Evolutionary conservation across 2,797 vertebrate genomes (phyloP), one percentile per base, ranked within the genome.

Genomic region (Coranthus polyacanthus): DNA sequence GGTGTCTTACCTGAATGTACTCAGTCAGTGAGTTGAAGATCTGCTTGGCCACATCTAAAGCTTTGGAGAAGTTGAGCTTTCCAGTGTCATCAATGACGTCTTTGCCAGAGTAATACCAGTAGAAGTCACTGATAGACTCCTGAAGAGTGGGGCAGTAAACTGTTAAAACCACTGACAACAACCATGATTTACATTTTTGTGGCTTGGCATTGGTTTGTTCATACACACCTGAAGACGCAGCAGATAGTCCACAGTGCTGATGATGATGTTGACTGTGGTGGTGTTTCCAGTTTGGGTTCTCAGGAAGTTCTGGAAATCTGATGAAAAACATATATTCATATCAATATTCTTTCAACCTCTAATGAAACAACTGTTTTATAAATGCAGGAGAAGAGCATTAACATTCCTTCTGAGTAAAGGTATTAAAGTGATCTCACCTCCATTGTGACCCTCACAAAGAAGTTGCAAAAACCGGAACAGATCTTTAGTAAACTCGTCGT

Each of bases 71-170:
- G 90, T 98, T 98, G 56, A 93, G 59, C 76, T 95, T 96, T 62
- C 98, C 97, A 7, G 95, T 94, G 63, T 97, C 97, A 86, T 98
- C 97, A 47, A 98, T 98, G 21, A 97, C 47, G 3, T 98, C 96
- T 87, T 97, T 98, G 58, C 97, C 97, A 69, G 97, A 98, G 80
- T 98, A 99, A 89, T 98, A 99, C 97, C 97, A 99, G 86, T 99
- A 98, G 90, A 99, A 99, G 89, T 99, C 98, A 88, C 98, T 99
- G 89, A 99, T 99, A 3, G 97, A 99, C 90, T 98, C 97, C 98
- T 99, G 12, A 45, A 77, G 34, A 55, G 17, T 26, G 20, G 34
- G 15, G 1, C 54, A 38, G n/a, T n/a, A 22, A 8, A 37, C 10
- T 15, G 22, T 2, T 15, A 4, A 15, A 2, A 36, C 0, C 37